Base-by-base conservation (phyloP, 2,797 vertebrate species). In the Distichodus sexfasciatus region DNA sequence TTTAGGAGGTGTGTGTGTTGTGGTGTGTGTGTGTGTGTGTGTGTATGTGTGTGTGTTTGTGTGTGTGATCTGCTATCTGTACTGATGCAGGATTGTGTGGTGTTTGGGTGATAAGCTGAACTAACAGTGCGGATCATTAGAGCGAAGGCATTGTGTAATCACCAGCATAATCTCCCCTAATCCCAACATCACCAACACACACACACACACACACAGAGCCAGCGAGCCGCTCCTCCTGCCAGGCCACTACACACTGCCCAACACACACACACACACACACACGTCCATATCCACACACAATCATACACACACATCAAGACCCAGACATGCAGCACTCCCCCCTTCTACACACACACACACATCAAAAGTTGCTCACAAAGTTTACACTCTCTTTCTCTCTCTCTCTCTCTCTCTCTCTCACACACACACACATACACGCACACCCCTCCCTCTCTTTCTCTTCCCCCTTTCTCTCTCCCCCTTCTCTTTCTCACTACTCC, bases 131-230 rank as follows among this genome's bases (percentile, higher is more conserved):
- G 84, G 88, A 90, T 91, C 90, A 90, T 92, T 92, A 91, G 91
- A 90, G 91, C 90, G 83, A 89, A 90, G 88, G 90, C 84, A 87
- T 89, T 91, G 90, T 92, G 89, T 90, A 91, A 92, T 91, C 90
- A 91, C 82, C 41, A 61, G 84, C 83, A 83, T 90, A 90, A 92
- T 92, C 91, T 91, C 84, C 82, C 76, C 71, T 90, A 91, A 91
- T 91, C 90, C 88, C 81, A 24, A 71, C 69, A 72, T 43, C 31
- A 53, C 43, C 26, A 29, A 71, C 62, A 75, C 66, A 72, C 33
- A n/a, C 54, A 59, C 48, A 75, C 29, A 47, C 57, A 63, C n/a
- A 33, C 71, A 75, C 59, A 63, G 63, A 81, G 72, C 74, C 46
- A n/a, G n/a, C n/a, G n/a, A n/a, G n/a, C n/a, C n/a, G n/a, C n/a